Percentiles rank a stretch among this genome's conserved stretches.
Evolutionary conservation across 1,140 invertebrate species (phyloP).

Genomic region (Trialeurodes vaporariorum): DNA sequence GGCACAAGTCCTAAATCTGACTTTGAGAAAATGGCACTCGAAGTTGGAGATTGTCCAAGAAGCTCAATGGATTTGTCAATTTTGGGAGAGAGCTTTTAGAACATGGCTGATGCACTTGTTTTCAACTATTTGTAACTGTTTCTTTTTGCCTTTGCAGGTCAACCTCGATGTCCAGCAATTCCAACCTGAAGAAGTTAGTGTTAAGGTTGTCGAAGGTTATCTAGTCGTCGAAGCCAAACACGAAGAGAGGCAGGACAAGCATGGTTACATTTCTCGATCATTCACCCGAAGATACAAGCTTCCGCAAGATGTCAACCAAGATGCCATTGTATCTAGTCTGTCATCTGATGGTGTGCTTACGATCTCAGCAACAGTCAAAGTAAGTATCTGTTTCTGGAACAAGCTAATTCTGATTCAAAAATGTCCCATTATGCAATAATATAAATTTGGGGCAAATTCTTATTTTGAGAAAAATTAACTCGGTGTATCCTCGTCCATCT

Average conservation of each 20-base stretch:
- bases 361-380: slow-evolving; percentile 48
- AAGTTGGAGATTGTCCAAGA: too few relatives aligned
- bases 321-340: slow-evolving; percentile 49
- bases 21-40: too few relatives aligned
- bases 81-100: too few relatives aligned
- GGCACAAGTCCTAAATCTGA: too few relatives aligned
- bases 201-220: slow-evolving; percentile 61
- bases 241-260: slow-evolving; percentile 59
- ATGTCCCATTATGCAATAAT: too few relatives aligned
- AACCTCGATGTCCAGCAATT: slow-evolving; percentile 77
- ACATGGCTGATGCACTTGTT: too few relatives aligned
- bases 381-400: slow-evolving; percentile 22
- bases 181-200: slow-evolving; percentile 64
- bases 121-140: too few relatives aligned
- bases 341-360: slow-evolving; percentile 62
- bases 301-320: slow-evolving; percentile 50
- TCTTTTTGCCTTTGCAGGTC: slow-evolving; percentile 41
- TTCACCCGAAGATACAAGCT: slow-evolving; percentile 56
- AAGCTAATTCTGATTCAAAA: too few relatives aligned
- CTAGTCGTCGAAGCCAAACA: slow-evolving; percentile 60
- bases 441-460: too few relatives aligned
- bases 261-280: slow-evolving; percentile 57
- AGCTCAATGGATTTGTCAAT: too few relatives aligned
- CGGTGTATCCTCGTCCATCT: too few relatives aligned
- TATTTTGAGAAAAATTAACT: too few relatives aligned